A percentile compares a stretch with the other conserved stretches of the same genome.
Evolutionary conservation across 2,797 vertebrate species (phyloP).

Genomic region (Eulemur coronatus): DNA sequence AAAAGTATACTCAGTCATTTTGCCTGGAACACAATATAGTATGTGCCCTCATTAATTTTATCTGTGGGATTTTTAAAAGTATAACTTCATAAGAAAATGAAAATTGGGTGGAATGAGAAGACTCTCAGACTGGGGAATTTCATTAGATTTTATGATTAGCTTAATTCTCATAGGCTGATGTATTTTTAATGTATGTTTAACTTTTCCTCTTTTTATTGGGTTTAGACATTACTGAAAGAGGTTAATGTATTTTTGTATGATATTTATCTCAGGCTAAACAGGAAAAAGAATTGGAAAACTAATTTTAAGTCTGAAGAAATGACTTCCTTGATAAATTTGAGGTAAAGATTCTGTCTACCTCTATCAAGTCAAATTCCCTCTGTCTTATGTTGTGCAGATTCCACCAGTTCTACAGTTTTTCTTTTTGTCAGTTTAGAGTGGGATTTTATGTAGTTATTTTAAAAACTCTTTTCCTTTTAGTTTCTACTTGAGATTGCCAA

Average conservation of each 20-base stretch:
- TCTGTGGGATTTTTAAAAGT: constrained; percentile 20
- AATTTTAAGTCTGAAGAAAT: constrained; percentile 10
- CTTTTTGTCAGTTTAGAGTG: neutral
- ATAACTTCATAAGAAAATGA: constrained; percentile 9
- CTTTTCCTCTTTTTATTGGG: neutral
- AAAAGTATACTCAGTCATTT: neutral
- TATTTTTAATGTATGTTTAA: neutral
- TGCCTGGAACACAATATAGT: neutral
- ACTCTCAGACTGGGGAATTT: neutral
- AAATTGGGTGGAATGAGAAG: neutral
- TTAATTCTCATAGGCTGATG: neutral
- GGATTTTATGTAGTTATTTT: neutral
- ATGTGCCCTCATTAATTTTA: constrained; percentile 29
- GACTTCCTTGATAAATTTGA: neutral
- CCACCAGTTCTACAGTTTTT: neutral
- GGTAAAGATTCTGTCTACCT: neutral
- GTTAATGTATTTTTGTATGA: neutral
- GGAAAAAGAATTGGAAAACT: neutral
- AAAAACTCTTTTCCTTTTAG: neutral
- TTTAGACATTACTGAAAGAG: neutral
- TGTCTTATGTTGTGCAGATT: neutral
- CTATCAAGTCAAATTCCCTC: neutral
- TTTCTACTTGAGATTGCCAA: constrained; percentile 9
- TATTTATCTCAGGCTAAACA: neutral
- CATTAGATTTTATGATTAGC: neutral